phyloP scores from a whole-genome alignment of 2,797 vertebrate genomes.

The Gymnoscopelus braueri region DNA sequence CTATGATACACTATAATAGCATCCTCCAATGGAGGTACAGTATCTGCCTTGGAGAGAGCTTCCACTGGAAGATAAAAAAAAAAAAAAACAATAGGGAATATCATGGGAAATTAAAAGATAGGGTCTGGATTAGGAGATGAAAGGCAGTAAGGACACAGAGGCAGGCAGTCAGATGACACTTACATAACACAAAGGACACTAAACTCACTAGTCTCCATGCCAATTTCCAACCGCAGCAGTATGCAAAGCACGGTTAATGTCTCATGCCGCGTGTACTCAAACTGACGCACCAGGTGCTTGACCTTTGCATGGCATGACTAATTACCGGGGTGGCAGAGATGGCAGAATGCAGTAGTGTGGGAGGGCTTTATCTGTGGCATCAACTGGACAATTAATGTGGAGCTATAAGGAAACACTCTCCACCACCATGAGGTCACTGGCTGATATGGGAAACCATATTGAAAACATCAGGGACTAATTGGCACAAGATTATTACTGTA shows the following conservation, averaged over 20 bases:
- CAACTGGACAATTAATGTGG: slow-evolving; percentile 4
- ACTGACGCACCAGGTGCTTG: slow-evolving; percentile 12
- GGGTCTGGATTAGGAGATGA: neutral
- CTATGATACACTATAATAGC: neutral
- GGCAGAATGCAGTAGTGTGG: neutral
- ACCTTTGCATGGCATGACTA: slow-evolving; percentile 28
- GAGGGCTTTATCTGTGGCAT: slow-evolving; percentile 20
- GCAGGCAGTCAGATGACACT: slow-evolving; percentile 1
- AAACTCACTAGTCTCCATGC: neutral
- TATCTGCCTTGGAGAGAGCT: neutral
- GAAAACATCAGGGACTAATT: too few relatives aligned
- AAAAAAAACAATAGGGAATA: neutral
- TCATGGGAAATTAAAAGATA: neutral
- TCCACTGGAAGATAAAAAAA: slow-evolving; percentile 7
- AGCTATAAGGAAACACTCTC: neutral
- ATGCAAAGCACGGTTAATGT: slow-evolving; percentile 51
- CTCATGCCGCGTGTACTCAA: slow-evolving; percentile 7
- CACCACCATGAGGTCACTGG: neutral
- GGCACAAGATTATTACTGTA: too few relatives aligned
- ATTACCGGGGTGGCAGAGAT: neutral
- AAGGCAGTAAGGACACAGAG: slow-evolving; percentile 6
- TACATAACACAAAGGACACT: neutral
- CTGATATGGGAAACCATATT: neutral
- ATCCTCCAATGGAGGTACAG: slow-evolving; percentile 6
- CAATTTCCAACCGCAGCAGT: neutral